phyloP scores from a whole-genome alignment of 2,797 vertebrate species.

The Ctenosaura bakeri region DNA sequence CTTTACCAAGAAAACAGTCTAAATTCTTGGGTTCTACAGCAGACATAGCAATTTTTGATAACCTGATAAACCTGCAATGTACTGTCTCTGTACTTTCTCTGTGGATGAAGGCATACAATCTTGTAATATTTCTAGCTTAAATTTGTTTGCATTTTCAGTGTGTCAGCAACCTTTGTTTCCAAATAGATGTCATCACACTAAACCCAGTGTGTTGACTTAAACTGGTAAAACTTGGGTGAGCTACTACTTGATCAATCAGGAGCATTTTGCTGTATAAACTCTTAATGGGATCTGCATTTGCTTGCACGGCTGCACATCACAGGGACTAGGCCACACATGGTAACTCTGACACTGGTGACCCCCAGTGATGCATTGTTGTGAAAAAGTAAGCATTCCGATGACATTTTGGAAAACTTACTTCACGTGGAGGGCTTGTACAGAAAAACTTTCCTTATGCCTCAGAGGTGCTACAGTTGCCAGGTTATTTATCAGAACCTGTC shows the following conservation, averaged over 20 bases:
- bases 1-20: neutral
- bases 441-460: no score
- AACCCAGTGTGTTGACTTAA: neutral
- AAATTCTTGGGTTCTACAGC: neutral
- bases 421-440: neutral
- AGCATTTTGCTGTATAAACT: neutral
- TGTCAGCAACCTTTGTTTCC: neutral
- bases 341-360: neutral
- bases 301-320: neutral
- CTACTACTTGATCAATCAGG: neutral
- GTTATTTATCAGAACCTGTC: neutral
- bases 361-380: neutral
- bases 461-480: neutral
- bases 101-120: neutral
- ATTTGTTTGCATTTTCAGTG: neutral
- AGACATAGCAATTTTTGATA: neutral
- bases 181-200: neutral
- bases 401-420: neutral
- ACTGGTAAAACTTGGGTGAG: neutral
- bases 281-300: neutral
- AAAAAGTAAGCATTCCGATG: neutral
- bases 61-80: neutral
- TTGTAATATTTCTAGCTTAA: neutral
- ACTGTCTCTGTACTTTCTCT: neutral
- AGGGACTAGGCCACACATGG: neutral